Evolutionary conservation across 2,797 vertebrate species (phyloP).

Genomic region (Arctocebus calabarensis): DNA sequence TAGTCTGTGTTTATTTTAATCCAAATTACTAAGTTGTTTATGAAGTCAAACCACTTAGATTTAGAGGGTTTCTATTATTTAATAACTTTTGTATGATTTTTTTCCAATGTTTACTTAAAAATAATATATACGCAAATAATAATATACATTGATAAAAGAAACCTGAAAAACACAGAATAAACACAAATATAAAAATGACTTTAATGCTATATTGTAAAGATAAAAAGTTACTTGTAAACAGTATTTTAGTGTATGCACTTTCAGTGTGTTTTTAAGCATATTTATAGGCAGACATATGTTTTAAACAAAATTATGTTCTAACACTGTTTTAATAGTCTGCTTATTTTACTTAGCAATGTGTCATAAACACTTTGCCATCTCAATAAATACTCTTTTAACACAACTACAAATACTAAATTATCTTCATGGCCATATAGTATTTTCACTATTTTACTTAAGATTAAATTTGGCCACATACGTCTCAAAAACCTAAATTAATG

Average conservation of each 20-base stretch:
- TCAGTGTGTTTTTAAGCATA: slow-evolving; percentile 36
- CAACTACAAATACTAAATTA: neutral
- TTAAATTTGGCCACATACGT: neutral
- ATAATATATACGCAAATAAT: slow-evolving; percentile 44
- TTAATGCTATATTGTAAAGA: slow-evolving; percentile 53
- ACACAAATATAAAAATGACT: slow-evolving; percentile 54
- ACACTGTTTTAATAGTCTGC: slow-evolving; percentile 44
- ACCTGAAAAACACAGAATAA: slow-evolving; percentile 53
- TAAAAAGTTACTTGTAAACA: slow-evolving; percentile 32
- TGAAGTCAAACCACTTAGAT: slow-evolving; percentile 15
- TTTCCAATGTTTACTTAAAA: slow-evolving; percentile 69
- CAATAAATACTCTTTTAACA: slow-evolving; percentile 47
- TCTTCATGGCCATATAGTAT: slow-evolving; percentile 53
- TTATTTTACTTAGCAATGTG: slow-evolving; percentile 70
- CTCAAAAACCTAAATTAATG: slow-evolving; percentile 42
- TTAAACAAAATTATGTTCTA: slow-evolving; percentile 28
- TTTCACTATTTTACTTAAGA: slow-evolving; percentile 61
- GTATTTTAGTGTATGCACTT: slow-evolving; percentile 53
- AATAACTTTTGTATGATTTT: slow-evolving; percentile 70
- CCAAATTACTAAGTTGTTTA: slow-evolving; percentile 53
- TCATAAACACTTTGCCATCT: slow-evolving; percentile 54
- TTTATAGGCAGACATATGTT: slow-evolving; percentile 39
- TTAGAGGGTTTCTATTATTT: slow-evolving; percentile 67
- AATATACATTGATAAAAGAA: slow-evolving; percentile 58
- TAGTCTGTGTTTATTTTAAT: slow-evolving; percentile 65